Evolutionary conservation across 2,113 vertebrate species (phyloP), one percentile per base, ranked within the genome.

Genomic region (Tinamus guttatus): DNA sequence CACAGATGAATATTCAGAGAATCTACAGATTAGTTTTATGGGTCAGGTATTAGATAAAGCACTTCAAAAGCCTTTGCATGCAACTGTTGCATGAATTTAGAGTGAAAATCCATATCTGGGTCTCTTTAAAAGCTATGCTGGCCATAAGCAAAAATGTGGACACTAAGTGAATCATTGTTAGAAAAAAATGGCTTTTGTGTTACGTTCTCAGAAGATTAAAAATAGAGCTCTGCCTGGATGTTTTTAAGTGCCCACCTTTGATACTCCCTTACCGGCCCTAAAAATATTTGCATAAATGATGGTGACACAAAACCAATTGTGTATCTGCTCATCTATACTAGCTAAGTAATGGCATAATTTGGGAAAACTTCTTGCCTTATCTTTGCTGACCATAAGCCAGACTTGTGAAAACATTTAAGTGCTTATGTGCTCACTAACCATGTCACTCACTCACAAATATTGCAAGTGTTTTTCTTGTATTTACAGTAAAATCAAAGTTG

Each of bases 201-300:
- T 79, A 47, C 51, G 43, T 58, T 80, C 49, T 76, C 85, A 89
- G 47, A 58, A 71, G 60, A 59, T 54, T 95, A 87, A 95, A 90
- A 96, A 88, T 51, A 91, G 93, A 89, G 5, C 22, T 69, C 27
- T 32, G 8, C 30, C 28, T 7, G 27, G 24, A 70, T 90, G 77
- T 89, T 85, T 27, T 34, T 36, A 91, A 95, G 58, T 78, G 65
- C 38, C 25, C 30, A 79, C 85, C 21, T 70, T 47, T 56, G 89
- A 65, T 90, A 74, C 68, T 95, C 81, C 96, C 71, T 74, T 25
- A 90, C 76, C 85, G 87, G 28, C 85, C 80, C 82, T 81, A 38
- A 88, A 77, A 87, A 90, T 91, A 67, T 90, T 85, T 85, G 77
- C 85, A 89, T 87, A 69, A 76, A 92, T 70, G 63, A n/a, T 8